These are phyloP conservation scores for Zosterops lateralis DNA, from an alignment of 2,113 vertebrate genomes.

Conservation along the genomic window DNA sequence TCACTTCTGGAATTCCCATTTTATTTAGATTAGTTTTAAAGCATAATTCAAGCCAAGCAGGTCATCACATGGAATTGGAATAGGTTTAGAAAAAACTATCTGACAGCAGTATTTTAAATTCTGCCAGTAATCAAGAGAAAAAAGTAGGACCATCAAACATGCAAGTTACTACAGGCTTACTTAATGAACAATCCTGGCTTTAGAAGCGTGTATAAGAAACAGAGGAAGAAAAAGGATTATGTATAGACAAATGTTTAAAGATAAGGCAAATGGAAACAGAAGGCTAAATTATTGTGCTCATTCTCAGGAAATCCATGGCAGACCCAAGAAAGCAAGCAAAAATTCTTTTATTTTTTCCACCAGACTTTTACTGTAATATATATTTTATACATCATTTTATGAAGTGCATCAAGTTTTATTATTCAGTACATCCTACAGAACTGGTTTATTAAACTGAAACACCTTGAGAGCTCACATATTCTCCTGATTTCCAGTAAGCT, in stretches of 20 bases:
- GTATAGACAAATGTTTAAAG: neutral
- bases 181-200: neutral
- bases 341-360: neutral
- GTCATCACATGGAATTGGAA: rapidly evolving
- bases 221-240: neutral
- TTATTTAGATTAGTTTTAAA: neutral
- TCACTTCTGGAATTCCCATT: neutral
- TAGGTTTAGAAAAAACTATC: neutral
- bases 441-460: neutral
- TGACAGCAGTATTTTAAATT: neutral
- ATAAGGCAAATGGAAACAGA: neutral
- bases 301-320: neutral
- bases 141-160: neutral
- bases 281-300: neutral
- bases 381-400: neutral
- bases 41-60: neutral
- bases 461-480: neutral
- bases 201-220: neutral
- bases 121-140: neutral
- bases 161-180: neutral
- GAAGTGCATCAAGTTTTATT: neutral
- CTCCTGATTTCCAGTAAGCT: neutral
- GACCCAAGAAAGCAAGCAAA: neutral
- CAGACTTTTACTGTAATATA: neutral
- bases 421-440: neutral